A percentile compares a stretch with the other conserved stretches of the same genome.
Conservation (phyloP, 2,888 invertebrate genomes). For the Resseliella maxima region DNA sequence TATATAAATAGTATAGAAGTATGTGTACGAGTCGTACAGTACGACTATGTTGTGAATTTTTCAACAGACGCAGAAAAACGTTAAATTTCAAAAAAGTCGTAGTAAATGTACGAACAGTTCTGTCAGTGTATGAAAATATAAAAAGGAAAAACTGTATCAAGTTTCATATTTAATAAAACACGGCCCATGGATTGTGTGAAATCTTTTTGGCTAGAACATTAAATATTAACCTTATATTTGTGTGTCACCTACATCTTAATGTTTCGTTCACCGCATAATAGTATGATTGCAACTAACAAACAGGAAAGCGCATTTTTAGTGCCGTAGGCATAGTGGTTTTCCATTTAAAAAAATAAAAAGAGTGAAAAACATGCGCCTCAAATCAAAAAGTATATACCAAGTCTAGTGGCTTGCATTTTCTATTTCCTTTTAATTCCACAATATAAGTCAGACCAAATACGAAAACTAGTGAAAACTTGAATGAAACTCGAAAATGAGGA, state of each 20-base stretch:
- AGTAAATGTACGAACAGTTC: neutral
- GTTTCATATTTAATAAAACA: neutral
- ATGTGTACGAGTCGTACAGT: too few species aligned
- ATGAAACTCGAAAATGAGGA: neutral
- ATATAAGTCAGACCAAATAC: neutral
- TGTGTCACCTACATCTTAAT: conserved; percentile 13
- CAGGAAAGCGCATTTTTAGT: neutral
- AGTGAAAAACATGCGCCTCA: neutral
- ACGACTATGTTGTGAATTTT: too few species aligned
- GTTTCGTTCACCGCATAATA: neutral
- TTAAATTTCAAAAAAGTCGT: too few species aligned
- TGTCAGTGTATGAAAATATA: conserved; percentile 9
- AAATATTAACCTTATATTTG: conserved; percentile 45
- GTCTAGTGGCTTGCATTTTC: neutral
- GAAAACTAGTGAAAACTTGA: conserved; percentile 35
- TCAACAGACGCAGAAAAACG: too few species aligned
- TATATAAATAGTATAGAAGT: too few species aligned
- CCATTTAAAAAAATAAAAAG: neutral
- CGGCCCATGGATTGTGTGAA: conserved; percentile 35
- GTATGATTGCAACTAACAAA: neutral
- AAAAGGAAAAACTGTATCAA: neutral
- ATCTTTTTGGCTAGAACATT: conserved; percentile 10
- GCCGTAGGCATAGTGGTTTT: conserved; percentile 46
- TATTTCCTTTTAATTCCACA: neutral
- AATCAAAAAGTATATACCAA: neutral